Evolutionary conservation across 92 coral and sea anemone species (phyloP), one percentile per base, ranked within the genome.

Genomic region (Epizoanthus fatuus): DNA sequence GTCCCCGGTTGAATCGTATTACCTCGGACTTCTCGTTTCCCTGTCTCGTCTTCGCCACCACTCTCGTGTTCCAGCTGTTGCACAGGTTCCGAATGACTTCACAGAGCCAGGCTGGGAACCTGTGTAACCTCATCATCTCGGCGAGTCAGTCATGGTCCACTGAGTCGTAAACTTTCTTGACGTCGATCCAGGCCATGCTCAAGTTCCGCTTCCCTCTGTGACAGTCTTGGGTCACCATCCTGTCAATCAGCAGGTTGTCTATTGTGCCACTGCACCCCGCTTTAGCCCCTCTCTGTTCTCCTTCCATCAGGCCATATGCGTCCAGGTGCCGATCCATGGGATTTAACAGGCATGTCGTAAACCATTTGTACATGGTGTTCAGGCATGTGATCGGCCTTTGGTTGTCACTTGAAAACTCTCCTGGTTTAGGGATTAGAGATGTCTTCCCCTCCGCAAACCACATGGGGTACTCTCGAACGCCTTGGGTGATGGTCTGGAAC

Each of bases 161-260:
- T n/a, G 86, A 49, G 80, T 86, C 90, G 57, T 74, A 89, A 7
- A 82, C 93, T 69, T 86, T 86, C 3, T 35, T 15, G 9, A 86
- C 93, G 59, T 86, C 93, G 4, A 79, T 63, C 93, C 92, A 88
- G 29, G 89, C 92, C 92, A 84, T 84, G 63, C 93, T 89, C 72
- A 86, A 35, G 56, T 89, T 86, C 52, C 63, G 81, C 17, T 49
- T 53, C 12, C 32, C 19, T 63, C 79, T 76, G 16, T 75, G 86
- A 42, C 86, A 52, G 85, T 89, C 90, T 60, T 47, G 19, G 54
- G 71, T 49, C 14, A 90, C 93, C 93, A 90, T 90, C 42, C 93
- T 67, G 70, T 91, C 94, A 49, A 91, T 76, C 85, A 91, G 74
- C 55, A 91, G 91, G 68, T 91, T 91, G 84, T 87, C 89, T 16